Evolutionary conservation across 2,888 invertebrate genomes (phyloP).

Genomic region (Xestia c-nigrum): DNA sequence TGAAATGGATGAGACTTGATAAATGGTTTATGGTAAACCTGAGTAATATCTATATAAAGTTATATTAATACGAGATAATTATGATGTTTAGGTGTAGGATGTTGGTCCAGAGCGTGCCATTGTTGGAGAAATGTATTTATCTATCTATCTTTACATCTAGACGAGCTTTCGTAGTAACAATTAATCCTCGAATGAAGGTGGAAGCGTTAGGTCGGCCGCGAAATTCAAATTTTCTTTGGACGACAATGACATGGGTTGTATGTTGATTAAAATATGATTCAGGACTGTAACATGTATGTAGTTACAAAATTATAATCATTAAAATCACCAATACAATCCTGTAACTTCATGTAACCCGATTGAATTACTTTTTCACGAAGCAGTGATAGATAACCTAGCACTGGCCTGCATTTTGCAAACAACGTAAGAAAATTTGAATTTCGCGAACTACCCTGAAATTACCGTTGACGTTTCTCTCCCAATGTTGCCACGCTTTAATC

Average conservation of each 20-base stretch:
- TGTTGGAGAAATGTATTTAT: neutral
- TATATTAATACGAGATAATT: slow-evolving; percentile 63
- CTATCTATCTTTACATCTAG: neutral
- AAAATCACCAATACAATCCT: too few relatives aligned
- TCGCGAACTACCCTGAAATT: neutral
- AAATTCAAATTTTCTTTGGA: too few relatives aligned
- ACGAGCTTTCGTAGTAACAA: neutral
- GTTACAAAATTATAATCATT: too few relatives aligned
- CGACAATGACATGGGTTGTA: too few relatives aligned
- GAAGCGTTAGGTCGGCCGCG: too few relatives aligned
- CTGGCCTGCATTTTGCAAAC: too few relatives aligned
- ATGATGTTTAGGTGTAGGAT: slow-evolving; percentile 54
- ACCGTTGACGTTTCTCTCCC: neutral
- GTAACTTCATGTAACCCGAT: too few relatives aligned
- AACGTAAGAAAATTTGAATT: too few relatives aligned
- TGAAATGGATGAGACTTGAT: slow-evolving; percentile 75
- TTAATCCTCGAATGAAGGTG: neutral
- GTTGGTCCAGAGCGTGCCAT: slow-evolving; percentile 35
- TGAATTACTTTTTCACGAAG: too few relatives aligned
- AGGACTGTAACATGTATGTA: too few relatives aligned
- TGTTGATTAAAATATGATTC: too few relatives aligned
- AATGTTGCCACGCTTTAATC: slow-evolving; percentile 28
- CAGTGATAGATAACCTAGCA: too few relatives aligned
- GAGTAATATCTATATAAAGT: slow-evolving; percentile 64
- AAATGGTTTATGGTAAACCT: slow-evolving; percentile 63